These are phyloP conservation scores for Thyatira batis DNA, from an alignment of 2,888 invertebrate species.

Conservation along the genomic window DNA sequence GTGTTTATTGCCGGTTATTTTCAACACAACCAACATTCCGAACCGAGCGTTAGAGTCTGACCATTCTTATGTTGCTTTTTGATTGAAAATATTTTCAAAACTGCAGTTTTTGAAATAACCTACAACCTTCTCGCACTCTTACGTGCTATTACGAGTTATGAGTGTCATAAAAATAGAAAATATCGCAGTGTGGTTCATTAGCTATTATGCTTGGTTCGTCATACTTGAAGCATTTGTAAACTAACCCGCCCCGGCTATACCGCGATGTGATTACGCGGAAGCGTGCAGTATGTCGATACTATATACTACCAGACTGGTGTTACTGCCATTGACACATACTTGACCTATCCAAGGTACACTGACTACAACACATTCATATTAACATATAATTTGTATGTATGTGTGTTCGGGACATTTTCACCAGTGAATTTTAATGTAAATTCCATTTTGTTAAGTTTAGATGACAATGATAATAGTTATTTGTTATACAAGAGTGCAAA, in stretches of 20 bases:
- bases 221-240: conserved; percentile 26
- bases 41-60: too few species aligned
- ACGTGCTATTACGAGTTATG: neutral
- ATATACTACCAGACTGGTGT: neutral
- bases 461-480: too few species aligned
- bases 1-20: too few species aligned
- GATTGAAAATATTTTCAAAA: too few species aligned
- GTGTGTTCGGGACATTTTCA: too few species aligned
- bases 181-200: conserved; percentile 3
- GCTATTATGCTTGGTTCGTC: conserved; percentile 17
- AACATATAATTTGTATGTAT: too few species aligned
- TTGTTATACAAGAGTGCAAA: too few species aligned
- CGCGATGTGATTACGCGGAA: conserved; percentile 26
- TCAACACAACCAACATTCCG: too few species aligned
- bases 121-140: neutral
- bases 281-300: conserved; percentile 21
- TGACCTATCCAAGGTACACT: conserved; percentile 20
- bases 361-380: neutral
- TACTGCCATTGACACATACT: neutral
- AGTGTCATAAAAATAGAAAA: neutral
- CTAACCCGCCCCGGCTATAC: conserved; percentile 4
- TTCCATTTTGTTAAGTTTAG: too few species aligned
- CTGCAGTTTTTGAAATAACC: neutral
- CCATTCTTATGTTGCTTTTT: too few species aligned
- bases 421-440: too few species aligned